Conservation (phyloP, 2,888 invertebrate genomes). For the Troilus luridus region DNA sequence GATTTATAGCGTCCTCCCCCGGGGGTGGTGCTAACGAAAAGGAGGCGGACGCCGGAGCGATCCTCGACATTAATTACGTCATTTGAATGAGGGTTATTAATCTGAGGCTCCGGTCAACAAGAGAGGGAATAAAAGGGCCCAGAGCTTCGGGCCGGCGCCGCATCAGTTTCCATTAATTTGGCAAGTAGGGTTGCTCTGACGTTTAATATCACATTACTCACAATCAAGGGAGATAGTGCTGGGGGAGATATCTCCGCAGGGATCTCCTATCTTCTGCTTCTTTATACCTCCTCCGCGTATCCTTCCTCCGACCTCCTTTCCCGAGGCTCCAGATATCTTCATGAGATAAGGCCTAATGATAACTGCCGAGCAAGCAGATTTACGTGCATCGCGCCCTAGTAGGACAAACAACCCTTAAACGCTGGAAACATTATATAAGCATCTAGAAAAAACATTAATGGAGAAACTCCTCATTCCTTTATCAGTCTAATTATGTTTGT, state of each 20-base stretch:
- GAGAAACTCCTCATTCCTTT: too few species aligned
- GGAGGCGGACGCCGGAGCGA: constrained; percentile 12
- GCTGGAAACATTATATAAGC: too few species aligned
- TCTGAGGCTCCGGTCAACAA: constrained; percentile 21
- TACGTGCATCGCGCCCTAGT: neutral
- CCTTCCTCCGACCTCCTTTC: neutral
- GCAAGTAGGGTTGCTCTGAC: constrained; percentile 48
- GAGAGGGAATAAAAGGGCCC: constrained; percentile 21
- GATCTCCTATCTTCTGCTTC: constrained; percentile 24
- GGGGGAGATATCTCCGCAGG: neutral
- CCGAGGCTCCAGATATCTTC: neutral
- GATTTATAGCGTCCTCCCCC: neutral
- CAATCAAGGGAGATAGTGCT: constrained; percentile 46
- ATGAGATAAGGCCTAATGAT: neutral
- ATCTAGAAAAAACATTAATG: too few species aligned
- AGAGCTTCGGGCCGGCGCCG: neutral
- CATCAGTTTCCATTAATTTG: constrained; percentile 56
- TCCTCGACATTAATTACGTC: constrained; percentile 52
- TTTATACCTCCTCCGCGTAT: neutral
- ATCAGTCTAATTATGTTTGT: too few species aligned
- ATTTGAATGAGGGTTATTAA: constrained; percentile 56
- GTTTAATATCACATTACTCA: constrained; percentile 57
- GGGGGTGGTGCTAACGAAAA: neutral
- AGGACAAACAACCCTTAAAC: too few species aligned
- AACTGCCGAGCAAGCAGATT: neutral